Percentiles rank a stretch among this genome's conserved stretches.
Conservation (phyloP, 2,797 vertebrate genomes). For the Tenualosa thibaudeaui region DNA sequence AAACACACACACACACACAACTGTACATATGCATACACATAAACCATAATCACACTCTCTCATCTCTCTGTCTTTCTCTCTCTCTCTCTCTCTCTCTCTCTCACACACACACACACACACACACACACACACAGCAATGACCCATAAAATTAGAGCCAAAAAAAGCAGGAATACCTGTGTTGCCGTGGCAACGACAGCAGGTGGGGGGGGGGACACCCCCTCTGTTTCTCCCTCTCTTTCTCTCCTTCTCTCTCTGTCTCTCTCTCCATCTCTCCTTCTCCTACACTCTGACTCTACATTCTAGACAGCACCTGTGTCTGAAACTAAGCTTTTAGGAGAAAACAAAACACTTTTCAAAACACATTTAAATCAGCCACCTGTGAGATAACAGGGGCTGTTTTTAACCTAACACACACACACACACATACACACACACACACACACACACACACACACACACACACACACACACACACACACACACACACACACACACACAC, state of each 20-base stretch:
- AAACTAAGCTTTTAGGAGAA: not conserved
- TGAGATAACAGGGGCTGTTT: not conserved
- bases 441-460: not conserved
- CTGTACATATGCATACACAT: not conserved
- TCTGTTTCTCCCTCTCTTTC: not conserved
- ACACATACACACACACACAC: not conserved
- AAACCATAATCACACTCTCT: not conserved
- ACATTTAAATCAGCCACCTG: not conserved
- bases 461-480: not conserved
- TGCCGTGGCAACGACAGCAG: slow-evolving; percentile 11
- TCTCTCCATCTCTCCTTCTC: not conserved
- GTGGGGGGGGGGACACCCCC: not conserved
- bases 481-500: not conserved
- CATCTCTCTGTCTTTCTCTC: slow-evolving; percentile 2
- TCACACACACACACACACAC: slow-evolving; percentile 25
- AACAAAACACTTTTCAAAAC: not conserved
- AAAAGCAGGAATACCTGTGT: slow-evolving; percentile 21
- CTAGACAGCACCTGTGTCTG: not conserved
- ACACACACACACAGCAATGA: slow-evolving; percentile 12
- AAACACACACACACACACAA: not conserved
- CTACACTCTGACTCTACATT: not conserved
- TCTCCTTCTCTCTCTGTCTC: not conserved
- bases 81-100: slow-evolving; percentile 23
- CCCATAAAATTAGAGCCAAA: slow-evolving; percentile 12
- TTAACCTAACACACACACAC: not conserved